Percentiles rank a stretch among this genome's conserved stretches.
Conservation (phyloP, 2,113 vertebrate species). For the Spea bombifrons region DNA sequence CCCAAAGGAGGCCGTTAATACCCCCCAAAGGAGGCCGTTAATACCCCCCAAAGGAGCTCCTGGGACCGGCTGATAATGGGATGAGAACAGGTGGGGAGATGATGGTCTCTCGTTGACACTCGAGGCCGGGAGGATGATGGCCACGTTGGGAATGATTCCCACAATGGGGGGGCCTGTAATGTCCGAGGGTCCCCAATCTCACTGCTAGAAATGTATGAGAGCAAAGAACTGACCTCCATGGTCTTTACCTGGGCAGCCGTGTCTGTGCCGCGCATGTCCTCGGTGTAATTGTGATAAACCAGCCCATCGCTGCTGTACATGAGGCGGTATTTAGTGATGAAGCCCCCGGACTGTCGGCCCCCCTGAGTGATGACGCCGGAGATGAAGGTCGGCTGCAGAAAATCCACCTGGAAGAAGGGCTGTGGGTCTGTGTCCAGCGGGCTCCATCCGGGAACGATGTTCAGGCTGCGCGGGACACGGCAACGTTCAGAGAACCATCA, state of each 20-base stretch:
- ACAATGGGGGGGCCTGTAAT: too few species aligned
- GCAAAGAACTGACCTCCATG: not conserved
- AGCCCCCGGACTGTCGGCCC: constrained; percentile 65
- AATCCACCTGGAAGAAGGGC: constrained; percentile 77
- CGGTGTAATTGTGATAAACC: constrained; percentile 65
- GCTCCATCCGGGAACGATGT: constrained; percentile 77
- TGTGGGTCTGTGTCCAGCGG: constrained; percentile 63
- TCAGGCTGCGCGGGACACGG: constrained; percentile 51
- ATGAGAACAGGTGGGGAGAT: too few species aligned
- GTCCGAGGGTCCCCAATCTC: too few species aligned
- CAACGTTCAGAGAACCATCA: too few species aligned
- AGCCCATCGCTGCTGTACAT: constrained; percentile 62
- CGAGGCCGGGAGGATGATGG: not conserved
- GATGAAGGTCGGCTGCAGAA: constrained; percentile 73
- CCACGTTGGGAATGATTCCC: too few species aligned
- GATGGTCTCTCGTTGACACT: too few species aligned
- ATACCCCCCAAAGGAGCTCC: too few species aligned
- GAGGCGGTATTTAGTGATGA: constrained; percentile 67
- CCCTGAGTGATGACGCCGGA: constrained; percentile 74
- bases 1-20: too few species aligned
- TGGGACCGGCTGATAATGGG: too few species aligned
- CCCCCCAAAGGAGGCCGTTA: too few species aligned
- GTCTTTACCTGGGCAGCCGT: constrained; percentile 59
- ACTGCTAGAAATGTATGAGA: too few species aligned
- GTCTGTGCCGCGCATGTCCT: constrained; percentile 38